Evolutionary conservation across 2,888 invertebrate genomes (phyloP), one percentile per base, ranked within the genome.

Genomic region (Sceliomorpha sp.): DNA sequence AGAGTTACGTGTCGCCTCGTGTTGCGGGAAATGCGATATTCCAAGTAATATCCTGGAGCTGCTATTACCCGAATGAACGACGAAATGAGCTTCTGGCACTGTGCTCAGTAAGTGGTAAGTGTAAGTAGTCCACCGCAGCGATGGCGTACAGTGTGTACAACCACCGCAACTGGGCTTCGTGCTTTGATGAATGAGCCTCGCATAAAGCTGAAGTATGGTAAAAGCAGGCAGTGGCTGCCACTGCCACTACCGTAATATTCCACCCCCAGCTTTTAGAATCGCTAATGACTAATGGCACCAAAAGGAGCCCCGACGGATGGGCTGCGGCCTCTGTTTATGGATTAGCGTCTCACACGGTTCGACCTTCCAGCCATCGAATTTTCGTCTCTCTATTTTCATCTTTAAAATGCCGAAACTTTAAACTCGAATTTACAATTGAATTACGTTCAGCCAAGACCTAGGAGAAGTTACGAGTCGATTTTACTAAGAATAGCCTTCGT

Each of bases 261-360:
- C 64, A 47, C 67, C 53, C 62, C 34, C 31, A 47, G 83, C 84
- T 86, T 86, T 87, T 81, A 81, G 84, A 85, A 85, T 83, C 82
- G 76, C 84, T 87, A 86, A 87, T 86, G 83, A 87, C 86, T 86
- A 84, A 87, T 86, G 82, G 84, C 79, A 81, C 77, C 78, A 74
- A 81, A 81, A 79, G 77, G 73, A 78, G 72, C 70, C 17, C 32
- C 44, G 50, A 37, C 36, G 45, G 39, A 48, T 27, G 50, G 44
- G 39, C 58, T 47, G 36, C 40, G 31, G 55, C 59, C 24, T 51
- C 37, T 53, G 58, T 45, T 56, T 48, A 60, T 51, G 60, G 70
- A 70, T 70, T 64, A 70, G 62, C 50, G 39, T 53, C 20, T 31
- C 40, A 40, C 50, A 42, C 59, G 40, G 44, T 67, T 59, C 71